phyloP scores from a whole-genome alignment of 1,140 invertebrate species.

The Belonocnema kinseyi region DNA sequence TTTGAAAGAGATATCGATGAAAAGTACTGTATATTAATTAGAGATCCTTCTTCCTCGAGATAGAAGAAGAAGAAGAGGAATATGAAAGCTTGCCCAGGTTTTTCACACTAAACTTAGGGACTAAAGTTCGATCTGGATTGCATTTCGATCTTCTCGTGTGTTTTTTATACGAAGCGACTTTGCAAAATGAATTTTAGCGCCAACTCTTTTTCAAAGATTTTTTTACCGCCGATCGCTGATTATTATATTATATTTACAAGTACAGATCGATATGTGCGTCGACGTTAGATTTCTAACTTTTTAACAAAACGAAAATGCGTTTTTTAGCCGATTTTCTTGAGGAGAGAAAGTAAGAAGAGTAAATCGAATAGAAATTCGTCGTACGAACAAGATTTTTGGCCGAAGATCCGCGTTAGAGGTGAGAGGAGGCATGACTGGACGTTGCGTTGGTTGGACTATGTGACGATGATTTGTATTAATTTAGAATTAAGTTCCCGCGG shows the following conservation, averaged over 20 bases:
- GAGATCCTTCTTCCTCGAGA: neutral
- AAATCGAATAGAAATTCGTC: neutral
- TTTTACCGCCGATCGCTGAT: slow-evolving; percentile 21
- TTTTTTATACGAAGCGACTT: slow-evolving; percentile 29
- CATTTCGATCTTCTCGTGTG: slow-evolving; percentile 13
- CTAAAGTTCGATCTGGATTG: slow-evolving; percentile 25
- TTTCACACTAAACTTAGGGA: slow-evolving; percentile 24
- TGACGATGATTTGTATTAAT: slow-evolving; percentile 56
- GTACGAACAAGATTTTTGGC: slow-evolving; percentile 48
- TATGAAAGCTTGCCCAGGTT: slow-evolving; percentile 8
- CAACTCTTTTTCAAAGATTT: slow-evolving; percentile 16
- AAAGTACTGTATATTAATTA: slow-evolving; percentile 11
- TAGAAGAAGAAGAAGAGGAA: neutral
- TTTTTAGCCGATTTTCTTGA: neutral
- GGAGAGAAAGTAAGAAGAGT: neutral
- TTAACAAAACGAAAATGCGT: slow-evolving; percentile 15
- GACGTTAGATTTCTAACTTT: slow-evolving; percentile 28
- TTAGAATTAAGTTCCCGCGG: slow-evolving; percentile 61
- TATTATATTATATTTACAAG: slow-evolving; percentile 24
- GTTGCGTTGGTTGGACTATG: slow-evolving; percentile 32
- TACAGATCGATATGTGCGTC: neutral
- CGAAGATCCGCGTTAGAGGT: slow-evolving; percentile 50
- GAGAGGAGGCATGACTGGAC: slow-evolving; percentile 51
- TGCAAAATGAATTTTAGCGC: slow-evolving; percentile 19
- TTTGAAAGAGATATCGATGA: slow-evolving; percentile 6